Conservation (phyloP, 2,113 vertebrate species). For the Empidonax traillii region DNA sequence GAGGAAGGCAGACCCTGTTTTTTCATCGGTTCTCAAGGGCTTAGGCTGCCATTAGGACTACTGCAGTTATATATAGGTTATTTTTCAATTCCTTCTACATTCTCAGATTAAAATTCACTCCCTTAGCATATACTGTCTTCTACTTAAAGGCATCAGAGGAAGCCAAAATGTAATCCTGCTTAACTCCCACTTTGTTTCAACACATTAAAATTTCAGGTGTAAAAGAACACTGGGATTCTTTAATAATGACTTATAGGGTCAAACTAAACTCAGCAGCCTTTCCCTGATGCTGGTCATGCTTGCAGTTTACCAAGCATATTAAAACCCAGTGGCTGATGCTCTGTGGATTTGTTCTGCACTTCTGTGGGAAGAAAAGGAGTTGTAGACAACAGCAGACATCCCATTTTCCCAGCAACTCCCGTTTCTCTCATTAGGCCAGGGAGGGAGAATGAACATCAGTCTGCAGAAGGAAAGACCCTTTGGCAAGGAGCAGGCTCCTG, state of each 20-base stretch:
- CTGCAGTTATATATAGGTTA: background rate
- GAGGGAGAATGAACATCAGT: rapidly evolving
- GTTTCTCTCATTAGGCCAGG: rapidly evolving
- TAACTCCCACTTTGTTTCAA: background rate
- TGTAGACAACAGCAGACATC: background rate
- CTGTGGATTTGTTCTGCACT: background rate
- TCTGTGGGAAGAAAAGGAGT: background rate
- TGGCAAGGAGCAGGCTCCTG: background rate
- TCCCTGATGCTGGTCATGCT: background rate
- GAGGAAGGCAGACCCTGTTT: background rate
- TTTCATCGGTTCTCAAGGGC: background rate
- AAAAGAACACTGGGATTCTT: background rate
- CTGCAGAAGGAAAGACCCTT: background rate
- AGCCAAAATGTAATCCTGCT: background rate
- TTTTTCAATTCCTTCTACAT: background rate
- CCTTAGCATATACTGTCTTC: background rate
- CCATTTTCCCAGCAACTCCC: background rate
- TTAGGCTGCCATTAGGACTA: background rate
- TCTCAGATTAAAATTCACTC: background rate
- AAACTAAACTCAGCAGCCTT: background rate
- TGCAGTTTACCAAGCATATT: background rate
- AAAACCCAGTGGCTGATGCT: background rate
- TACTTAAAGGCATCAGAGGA: background rate
- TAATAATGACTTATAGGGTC: background rate
- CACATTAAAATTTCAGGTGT: background rate